phyloP scores from a whole-genome alignment of 2,113 vertebrate species.

The Arizona elegans region DNA sequence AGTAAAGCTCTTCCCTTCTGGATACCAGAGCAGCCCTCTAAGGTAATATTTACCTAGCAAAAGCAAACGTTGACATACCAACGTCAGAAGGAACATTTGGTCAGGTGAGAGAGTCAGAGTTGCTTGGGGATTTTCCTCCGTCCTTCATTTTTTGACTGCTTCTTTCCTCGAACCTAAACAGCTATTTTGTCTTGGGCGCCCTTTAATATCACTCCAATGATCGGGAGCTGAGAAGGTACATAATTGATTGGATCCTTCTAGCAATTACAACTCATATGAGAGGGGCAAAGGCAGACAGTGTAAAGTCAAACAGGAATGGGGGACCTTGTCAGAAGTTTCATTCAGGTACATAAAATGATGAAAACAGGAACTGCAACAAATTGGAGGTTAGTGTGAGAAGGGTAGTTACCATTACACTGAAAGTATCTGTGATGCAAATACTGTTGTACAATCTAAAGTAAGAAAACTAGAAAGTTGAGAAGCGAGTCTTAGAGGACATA shows the following conservation, averaged over 20 bases:
- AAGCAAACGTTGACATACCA: conserved; percentile 19
- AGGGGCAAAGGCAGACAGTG: neutral
- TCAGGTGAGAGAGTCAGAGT: neutral
- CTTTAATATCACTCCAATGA: neutral
- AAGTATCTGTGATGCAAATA: neutral
- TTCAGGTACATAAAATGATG: neutral
- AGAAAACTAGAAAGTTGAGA: neutral
- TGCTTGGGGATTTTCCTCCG: neutral
- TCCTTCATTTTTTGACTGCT: neutral
- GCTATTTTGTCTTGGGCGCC: neutral
- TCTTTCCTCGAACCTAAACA: neutral
- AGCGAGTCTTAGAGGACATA: neutral
- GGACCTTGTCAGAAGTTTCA: neutral
- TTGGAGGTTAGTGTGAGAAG: neutral
- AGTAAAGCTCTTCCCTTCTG: conserved; percentile 10
- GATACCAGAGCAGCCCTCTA: conserved; percentile 25
- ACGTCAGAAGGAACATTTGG: neutral
- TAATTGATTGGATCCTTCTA: neutral
- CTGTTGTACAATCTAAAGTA: neutral
- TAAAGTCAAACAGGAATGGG: neutral
- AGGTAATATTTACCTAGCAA: conserved; percentile 42
- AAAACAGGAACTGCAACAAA: neutral
- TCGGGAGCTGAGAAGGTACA: neutral
- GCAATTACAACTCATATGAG: neutral
- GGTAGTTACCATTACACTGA: neutral